Percentiles rank a stretch among this genome's conserved stretches.
Conservation (phyloP, 2,797 vertebrate species). For the Gallinago stenura region DNA sequence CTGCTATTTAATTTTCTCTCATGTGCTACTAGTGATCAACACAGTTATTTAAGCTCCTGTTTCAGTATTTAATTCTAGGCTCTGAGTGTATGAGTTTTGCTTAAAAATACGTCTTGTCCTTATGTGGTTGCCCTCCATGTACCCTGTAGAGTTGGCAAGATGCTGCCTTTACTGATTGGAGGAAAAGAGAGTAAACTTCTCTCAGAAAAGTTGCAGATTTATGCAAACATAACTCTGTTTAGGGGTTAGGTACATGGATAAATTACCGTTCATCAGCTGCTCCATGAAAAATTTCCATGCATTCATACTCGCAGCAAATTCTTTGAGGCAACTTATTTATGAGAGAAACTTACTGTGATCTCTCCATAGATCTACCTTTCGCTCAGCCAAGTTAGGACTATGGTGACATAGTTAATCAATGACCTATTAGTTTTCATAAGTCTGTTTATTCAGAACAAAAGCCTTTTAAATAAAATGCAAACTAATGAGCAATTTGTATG, state of each 20-base stretch:
- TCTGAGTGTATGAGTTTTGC: not conserved
- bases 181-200: not conserved
- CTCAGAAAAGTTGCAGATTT: not conserved
- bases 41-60: not conserved
- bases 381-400: not conserved
- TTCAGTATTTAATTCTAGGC: not conserved
- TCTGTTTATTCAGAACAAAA: not conserved
- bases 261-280: not conserved
- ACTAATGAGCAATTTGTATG: not conserved
- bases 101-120: not conserved
- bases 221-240: not conserved
- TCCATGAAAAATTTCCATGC: not conserved
- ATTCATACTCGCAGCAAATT: not conserved
- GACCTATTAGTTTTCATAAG: not conserved
- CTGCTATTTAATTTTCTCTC: not conserved
- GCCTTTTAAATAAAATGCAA: not conserved
- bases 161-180: not conserved
- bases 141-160: not conserved
- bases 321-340: not conserved
- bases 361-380: not conserved
- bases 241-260: not conserved
- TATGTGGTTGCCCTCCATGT: not conserved
- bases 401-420: not conserved
- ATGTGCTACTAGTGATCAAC: not conserved
- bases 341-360: not conserved